Evolutionary conservation across 2,113 vertebrate genomes (phyloP).

Genomic region (Thunnus maccoyii): DNA sequence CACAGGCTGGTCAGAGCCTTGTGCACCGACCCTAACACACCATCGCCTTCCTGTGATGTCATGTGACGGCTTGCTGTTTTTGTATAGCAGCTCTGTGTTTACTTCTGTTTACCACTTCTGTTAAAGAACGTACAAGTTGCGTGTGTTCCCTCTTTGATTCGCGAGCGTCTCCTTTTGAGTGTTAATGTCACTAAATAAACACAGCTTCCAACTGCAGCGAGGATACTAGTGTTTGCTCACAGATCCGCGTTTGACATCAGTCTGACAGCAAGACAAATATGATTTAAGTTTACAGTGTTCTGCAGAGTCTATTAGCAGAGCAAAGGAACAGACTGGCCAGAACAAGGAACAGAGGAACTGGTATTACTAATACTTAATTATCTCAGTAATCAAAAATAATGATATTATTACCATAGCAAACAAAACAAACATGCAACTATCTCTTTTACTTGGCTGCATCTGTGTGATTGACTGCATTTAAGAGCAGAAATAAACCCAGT

Average conservation of each 20-base stretch:
- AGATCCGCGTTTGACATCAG: not conserved
- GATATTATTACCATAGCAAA: slow-evolving; percentile 46
- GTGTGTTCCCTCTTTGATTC: not conserved
- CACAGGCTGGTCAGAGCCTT: slow-evolving; percentile 17
- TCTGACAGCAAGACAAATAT: slow-evolving; percentile 13
- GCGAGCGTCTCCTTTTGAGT: not conserved
- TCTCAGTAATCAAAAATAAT: slow-evolving; percentile 28
- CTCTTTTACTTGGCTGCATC: slow-evolving; percentile 1
- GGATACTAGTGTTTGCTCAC: not conserved
- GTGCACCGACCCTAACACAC: slow-evolving; percentile 30
- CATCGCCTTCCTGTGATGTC: slow-evolving; percentile 4
- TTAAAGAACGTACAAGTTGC: not conserved
- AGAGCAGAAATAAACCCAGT: not conserved
- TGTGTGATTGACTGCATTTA: slow-evolving; percentile 8
- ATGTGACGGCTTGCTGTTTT: slow-evolving; percentile 3
- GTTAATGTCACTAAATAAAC: not conserved
- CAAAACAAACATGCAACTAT: slow-evolving; percentile 26
- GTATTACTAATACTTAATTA: slow-evolving; percentile 31
- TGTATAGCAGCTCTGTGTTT: not conserved
- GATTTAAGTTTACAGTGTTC: slow-evolving; percentile 13
- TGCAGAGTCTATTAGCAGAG: slow-evolving; percentile 18
- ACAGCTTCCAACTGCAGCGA: slow-evolving; percentile 11
- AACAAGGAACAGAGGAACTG: slow-evolving; percentile 1
- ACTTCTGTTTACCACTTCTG: not conserved
- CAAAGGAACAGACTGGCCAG: slow-evolving; percentile 11